These are phyloP conservation scores for Oreochromis mossambicus DNA, from an alignment of 2,797 vertebrate species.

Conservation along the genomic window DNA sequence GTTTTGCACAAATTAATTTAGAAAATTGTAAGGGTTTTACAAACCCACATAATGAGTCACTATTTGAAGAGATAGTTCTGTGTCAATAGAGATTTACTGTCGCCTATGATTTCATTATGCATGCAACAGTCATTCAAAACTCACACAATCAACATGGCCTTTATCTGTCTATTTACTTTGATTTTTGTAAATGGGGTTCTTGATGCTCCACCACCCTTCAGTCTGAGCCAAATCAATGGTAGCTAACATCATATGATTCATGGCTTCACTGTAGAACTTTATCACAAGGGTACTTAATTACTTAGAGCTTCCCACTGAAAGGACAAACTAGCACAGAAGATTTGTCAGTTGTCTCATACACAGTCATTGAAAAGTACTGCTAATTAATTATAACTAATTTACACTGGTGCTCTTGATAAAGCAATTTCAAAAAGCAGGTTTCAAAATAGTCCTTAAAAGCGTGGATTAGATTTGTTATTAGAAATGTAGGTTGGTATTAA, in stretches of 20 bases:
- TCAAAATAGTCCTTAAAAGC: not conserved
- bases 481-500: not conserved
- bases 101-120: slow-evolving; percentile 41
- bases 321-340: slow-evolving; percentile 11
- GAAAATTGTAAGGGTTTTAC: slow-evolving; percentile 16
- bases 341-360: slow-evolving; percentile 23
- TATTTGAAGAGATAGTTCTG: slow-evolving; percentile 8
- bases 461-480: not conserved
- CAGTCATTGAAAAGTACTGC: slow-evolving; percentile 7
- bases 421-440: not conserved
- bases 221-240: slow-evolving; percentile 48
- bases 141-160: slow-evolving; percentile 41
- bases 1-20: slow-evolving; percentile 16
- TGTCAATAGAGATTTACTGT: slow-evolving; percentile 23
- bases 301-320: slow-evolving; percentile 21
- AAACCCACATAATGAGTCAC: slow-evolving; percentile 10
- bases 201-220: slow-evolving; percentile 44
- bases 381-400: slow-evolving; percentile 36
- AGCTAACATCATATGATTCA: slow-evolving; percentile 49
- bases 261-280: slow-evolving; percentile 24
- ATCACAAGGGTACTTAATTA: slow-evolving; percentile 47
- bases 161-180: slow-evolving; percentile 48
- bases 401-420: not conserved
- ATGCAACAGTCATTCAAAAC: slow-evolving; percentile 54
- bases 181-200: slow-evolving; percentile 54